phyloP scores from a whole-genome alignment of 2,797 vertebrate genomes.

The Anas bernieri region DNA sequence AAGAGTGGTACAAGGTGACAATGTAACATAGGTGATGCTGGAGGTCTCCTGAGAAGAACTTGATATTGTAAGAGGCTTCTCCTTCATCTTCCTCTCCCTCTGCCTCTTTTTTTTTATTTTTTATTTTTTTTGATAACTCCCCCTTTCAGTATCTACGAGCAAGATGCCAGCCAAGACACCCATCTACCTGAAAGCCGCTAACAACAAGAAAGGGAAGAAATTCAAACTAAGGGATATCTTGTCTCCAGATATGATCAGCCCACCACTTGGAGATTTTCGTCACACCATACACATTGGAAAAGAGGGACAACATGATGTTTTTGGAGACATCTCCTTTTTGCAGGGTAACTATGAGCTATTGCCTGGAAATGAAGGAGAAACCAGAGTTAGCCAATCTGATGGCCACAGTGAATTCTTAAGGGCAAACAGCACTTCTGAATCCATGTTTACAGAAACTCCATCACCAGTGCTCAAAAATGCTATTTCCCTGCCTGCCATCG shows the following conservation, averaged over 20 bases:
- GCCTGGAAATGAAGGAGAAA: constrained; percentile 84
- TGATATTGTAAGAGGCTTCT: constrained; percentile 14
- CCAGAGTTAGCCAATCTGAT: constrained; percentile 79
- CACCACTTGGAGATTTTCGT: constrained; percentile 96
- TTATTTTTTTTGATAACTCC: background rate
- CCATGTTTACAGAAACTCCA: constrained; percentile 90
- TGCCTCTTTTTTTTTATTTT: background rate
- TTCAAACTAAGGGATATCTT: constrained; percentile 95
- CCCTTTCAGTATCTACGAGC: constrained; percentile 27
- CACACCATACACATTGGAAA: constrained; percentile 98
- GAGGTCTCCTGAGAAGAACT: background rate
- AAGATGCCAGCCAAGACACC: constrained; percentile 98
- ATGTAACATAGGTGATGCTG: constrained; percentile 52
- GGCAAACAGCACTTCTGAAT: constrained; percentile 93
- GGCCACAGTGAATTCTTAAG: constrained; percentile 89
- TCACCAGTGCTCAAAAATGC: constrained; percentile 98
- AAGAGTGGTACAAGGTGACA: background rate
- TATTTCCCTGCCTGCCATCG: constrained; percentile 96
- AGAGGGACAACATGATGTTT: constrained; percentile 93
- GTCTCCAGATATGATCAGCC: constrained; percentile 98
- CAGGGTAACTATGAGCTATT: constrained; percentile 96
- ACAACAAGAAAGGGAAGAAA: constrained; percentile 95
- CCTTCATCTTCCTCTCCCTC: background rate
- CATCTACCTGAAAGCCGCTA: constrained; percentile 95
- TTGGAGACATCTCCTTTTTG: constrained; percentile 98